These are phyloP conservation scores for Phalacrocorax aristotelis DNA, from an alignment of 2,113 vertebrate genomes.

Conservation along the genomic window DNA sequence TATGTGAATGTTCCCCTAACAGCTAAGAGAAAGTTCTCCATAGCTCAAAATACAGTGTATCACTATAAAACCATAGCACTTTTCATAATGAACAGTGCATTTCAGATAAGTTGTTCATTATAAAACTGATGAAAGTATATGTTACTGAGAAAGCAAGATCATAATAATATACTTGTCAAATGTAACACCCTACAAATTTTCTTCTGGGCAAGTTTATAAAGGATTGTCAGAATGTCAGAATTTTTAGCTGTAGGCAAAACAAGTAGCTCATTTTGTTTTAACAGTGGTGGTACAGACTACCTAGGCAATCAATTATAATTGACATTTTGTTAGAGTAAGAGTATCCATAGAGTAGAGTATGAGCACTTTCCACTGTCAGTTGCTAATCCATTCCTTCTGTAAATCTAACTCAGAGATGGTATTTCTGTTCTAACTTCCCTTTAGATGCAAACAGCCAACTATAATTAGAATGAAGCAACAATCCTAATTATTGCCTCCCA, in stretches of 20 bases:
- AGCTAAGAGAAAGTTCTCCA: too few relatives aligned
- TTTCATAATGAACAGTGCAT: not conserved
- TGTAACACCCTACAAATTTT: not conserved
- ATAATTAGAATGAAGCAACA: not conserved
- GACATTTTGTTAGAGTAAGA: slow-evolving; percentile 35
- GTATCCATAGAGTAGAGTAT: slow-evolving; percentile 6
- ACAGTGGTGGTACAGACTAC: not conserved
- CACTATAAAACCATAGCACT: not conserved
- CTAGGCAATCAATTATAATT: slow-evolving; percentile 42
- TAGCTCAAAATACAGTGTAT: not conserved
- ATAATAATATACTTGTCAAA: not conserved
- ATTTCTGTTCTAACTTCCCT: not conserved
- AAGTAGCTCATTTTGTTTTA: not conserved
- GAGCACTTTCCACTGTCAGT: not conserved
- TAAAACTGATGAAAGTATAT: not conserved
- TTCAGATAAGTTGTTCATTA: not conserved
- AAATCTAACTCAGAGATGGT: not conserved
- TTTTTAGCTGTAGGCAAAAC: slow-evolving; percentile 9
- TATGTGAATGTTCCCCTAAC: too few relatives aligned
- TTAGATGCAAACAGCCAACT: not conserved
- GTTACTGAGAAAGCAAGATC: not conserved
- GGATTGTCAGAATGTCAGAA: not conserved
- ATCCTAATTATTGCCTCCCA: not conserved
- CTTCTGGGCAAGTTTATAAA: not conserved
- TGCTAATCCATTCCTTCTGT: slow-evolving; percentile 38